A percentile compares a stretch with the other conserved stretches of the same genome.
These are phyloP conservation scores for Galeopsomyia nigrocyanea DNA, from an alignment of 2,888 invertebrate genomes.

Conservation along the genomic window DNA sequence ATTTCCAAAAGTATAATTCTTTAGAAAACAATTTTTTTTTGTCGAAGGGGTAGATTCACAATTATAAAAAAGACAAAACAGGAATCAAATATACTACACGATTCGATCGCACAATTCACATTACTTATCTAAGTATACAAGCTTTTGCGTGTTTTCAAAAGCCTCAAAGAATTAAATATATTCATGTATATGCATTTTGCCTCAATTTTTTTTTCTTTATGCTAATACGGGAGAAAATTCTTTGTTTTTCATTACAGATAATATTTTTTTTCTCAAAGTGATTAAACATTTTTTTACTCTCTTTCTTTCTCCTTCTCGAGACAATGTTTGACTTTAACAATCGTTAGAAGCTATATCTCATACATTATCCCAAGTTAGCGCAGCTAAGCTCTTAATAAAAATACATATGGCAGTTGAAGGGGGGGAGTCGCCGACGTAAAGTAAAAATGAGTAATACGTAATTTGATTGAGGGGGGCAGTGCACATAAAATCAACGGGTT, in stretches of 20 bases:
- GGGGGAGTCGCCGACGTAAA: constrained; percentile 38
- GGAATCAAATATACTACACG: constrained; percentile 42
- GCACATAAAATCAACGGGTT: constrained; percentile 21
- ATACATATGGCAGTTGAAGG: constrained; percentile 64
- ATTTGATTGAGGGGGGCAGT: constrained; percentile 37
- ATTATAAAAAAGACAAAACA: constrained; percentile 36
- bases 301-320: constrained; percentile 51
- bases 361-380: constrained; percentile 66
- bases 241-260: constrained; percentile 57
- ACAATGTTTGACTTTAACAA: constrained; percentile 58
- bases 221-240: constrained; percentile 58
- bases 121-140: constrained; percentile 46
- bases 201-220: constrained; percentile 37
- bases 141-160: constrained; percentile 45
- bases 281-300: constrained; percentile 42
- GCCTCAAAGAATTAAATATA: constrained; percentile 45
- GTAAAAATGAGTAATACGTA: constrained; percentile 41
- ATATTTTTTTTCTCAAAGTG: constrained; percentile 44
- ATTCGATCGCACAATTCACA: constrained; percentile 41
- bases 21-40: constrained; percentile 32
- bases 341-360: constrained; percentile 66
- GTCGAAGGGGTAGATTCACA: constrained; percentile 6
- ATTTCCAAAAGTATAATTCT: constrained; percentile 31
- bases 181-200: constrained; percentile 43
- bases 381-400: constrained; percentile 55